Conservation (phyloP, 2,113 vertebrate species). For the Misgurnus mizolepis region DNA sequence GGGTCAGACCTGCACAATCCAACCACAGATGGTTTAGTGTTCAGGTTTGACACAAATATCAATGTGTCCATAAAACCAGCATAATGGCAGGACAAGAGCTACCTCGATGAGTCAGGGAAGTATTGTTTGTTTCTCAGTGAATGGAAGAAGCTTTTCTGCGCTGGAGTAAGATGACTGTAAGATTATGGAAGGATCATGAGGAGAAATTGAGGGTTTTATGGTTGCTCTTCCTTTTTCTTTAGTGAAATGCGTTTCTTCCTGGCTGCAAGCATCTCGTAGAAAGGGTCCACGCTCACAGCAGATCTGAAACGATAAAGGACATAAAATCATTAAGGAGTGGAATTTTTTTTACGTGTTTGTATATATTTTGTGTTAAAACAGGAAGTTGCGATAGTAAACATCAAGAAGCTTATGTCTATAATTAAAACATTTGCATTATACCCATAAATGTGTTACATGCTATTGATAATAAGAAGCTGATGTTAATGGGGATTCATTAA, state of each 20-base stretch:
- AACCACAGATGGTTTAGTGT: not conserved
- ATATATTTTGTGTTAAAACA: too few species aligned
- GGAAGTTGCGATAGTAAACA: too few species aligned
- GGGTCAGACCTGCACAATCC: not conserved
- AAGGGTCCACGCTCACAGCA: conserved; percentile 90
- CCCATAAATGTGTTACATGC: too few species aligned
- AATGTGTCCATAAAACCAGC: not conserved
- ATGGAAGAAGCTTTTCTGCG: conserved; percentile 36
- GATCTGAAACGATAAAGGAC: conserved; percentile 73
- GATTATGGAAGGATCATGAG: conserved; percentile 44
- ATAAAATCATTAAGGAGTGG: conserved; percentile 25
- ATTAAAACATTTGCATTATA: too few species aligned
- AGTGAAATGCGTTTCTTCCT: conserved; percentile 92
- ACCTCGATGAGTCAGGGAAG: conserved; percentile 22
- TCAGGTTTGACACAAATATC: not conserved
- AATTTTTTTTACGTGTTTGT: too few species aligned
- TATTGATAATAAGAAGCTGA: too few species aligned
- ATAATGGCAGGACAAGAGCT: not conserved
- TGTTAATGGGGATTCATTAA: too few species aligned
- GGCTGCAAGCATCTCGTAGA: conserved; percentile 94
- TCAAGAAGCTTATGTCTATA: too few species aligned
- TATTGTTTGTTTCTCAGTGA: conserved; percentile 19
- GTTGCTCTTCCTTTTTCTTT: conserved; percentile 90
- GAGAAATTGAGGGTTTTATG: conserved; percentile 53
- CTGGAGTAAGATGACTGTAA: conserved; percentile 43